A percentile compares a stretch with the other conserved stretches of the same genome.
Conservation (phyloP, 2,113 vertebrate genomes). For the Thunnus thynnus region DNA sequence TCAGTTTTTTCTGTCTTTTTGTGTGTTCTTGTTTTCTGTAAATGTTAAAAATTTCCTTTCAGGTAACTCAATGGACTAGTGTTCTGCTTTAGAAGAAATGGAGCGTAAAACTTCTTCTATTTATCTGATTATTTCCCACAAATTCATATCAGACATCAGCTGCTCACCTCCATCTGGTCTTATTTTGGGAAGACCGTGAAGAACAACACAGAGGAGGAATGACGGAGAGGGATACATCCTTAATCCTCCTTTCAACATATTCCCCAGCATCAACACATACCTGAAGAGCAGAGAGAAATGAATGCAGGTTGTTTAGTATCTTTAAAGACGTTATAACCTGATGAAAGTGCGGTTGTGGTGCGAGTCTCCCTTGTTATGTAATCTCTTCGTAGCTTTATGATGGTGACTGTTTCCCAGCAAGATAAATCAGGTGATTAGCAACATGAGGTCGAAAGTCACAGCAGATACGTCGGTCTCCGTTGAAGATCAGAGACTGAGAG, state of each 20-base stretch:
- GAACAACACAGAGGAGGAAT: constrained; percentile 91
- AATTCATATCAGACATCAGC: neutral
- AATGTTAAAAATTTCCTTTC: no score
- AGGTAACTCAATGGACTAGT: no score
- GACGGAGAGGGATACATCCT: constrained; percentile 89
- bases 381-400: neutral
- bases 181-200: constrained; percentile 87
- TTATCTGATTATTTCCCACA: neutral
- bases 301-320: neutral
- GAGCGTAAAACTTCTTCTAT: neutral
- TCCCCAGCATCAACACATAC: constrained; percentile 91
- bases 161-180: constrained; percentile 87
- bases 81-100: neutral
- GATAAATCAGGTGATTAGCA: constrained; percentile 38
- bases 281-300: constrained; percentile 73
- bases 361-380: neutral
- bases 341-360: neutral
- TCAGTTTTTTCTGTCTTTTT: no score
- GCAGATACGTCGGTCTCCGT: neutral
- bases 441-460: constrained; percentile 21
- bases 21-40: no score
- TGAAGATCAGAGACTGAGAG: neutral
- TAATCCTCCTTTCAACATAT: constrained; percentile 87
- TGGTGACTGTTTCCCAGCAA: neutral
- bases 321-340: no score